Percentiles rank a stretch among this genome's conserved stretches.
These are phyloP conservation scores for Papilio polytes DNA, from an alignment of 1,140 invertebrate genomes.

Conservation along the genomic window DNA sequence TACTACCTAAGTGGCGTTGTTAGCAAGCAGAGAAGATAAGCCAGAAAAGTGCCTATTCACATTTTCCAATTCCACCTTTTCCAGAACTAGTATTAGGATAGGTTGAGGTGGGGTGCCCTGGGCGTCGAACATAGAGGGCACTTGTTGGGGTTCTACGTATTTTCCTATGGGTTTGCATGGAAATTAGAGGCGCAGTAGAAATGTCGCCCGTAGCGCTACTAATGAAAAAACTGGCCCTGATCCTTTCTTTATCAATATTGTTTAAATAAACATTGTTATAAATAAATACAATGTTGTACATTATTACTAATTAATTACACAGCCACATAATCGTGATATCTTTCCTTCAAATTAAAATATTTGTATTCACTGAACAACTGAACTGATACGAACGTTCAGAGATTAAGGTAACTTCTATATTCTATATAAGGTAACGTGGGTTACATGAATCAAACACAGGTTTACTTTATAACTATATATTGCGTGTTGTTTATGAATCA, in stretches of 20 bases:
- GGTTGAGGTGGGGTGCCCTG: no score
- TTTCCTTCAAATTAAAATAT: conserved; percentile 3
- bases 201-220: no score
- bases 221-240: no score
- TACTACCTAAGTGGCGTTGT: no score
- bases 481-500: neutral
- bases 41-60: no score
- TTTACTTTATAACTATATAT: neutral
- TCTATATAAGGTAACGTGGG: conserved; percentile 24
- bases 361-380: neutral
- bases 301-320: neutral
- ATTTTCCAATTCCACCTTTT: no score
- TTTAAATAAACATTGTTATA: neutral
- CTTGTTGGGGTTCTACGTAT: no score
- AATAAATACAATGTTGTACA: neutral
- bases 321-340: neutral
- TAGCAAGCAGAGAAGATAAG: no score
- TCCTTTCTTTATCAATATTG: neutral
- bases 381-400: conserved; percentile 22
- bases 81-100: no score
- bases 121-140: no score
- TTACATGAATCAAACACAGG: neutral
- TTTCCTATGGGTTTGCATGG: no score
- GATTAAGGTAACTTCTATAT: conserved; percentile 31
- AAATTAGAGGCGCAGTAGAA: no score